These are phyloP conservation scores for Lepidurus couesii DNA, from an alignment of 1,140 invertebrate genomes.

Conservation along the genomic window DNA sequence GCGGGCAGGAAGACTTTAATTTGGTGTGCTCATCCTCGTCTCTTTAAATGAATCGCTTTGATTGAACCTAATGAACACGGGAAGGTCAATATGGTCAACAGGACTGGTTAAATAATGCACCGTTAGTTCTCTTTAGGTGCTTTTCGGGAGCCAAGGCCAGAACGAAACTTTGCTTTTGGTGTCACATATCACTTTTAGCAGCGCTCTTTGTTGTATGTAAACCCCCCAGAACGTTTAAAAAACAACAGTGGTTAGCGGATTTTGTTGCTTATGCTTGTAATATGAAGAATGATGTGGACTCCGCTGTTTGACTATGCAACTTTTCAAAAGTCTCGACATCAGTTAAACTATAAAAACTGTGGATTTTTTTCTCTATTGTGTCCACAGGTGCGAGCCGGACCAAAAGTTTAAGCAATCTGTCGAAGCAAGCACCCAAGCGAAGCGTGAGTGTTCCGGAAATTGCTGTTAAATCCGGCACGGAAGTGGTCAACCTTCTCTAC, in stretches of 20 bases:
- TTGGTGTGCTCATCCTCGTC: neutral
- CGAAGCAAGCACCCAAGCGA: conserved; percentile 2
- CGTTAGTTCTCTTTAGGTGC: neutral
- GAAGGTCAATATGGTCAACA: no score
- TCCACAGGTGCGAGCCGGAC: neutral
- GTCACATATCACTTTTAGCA: neutral
- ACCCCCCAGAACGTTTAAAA: neutral
- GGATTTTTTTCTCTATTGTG: neutral
- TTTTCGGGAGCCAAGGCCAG: neutral
- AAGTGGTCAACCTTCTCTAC: neutral
- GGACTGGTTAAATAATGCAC: neutral
- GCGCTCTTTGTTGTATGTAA: neutral
- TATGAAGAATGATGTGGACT: no score
- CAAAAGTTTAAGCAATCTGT: neutral
- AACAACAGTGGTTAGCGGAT: neutral
- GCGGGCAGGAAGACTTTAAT: neutral
- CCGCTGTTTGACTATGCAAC: no score
- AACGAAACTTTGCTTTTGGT: conserved; percentile 7
- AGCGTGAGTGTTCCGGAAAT: neutral
- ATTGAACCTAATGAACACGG: neutral
- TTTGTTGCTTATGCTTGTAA: neutral
- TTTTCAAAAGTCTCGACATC: neutral
- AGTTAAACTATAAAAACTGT: neutral
- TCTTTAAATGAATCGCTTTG: neutral
- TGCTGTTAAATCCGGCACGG: conserved; percentile 4